Percentiles rank a stretch among this genome's conserved stretches.
Conservation (phyloP, 1,140 invertebrate genomes). For the Solen grandis region DNA sequence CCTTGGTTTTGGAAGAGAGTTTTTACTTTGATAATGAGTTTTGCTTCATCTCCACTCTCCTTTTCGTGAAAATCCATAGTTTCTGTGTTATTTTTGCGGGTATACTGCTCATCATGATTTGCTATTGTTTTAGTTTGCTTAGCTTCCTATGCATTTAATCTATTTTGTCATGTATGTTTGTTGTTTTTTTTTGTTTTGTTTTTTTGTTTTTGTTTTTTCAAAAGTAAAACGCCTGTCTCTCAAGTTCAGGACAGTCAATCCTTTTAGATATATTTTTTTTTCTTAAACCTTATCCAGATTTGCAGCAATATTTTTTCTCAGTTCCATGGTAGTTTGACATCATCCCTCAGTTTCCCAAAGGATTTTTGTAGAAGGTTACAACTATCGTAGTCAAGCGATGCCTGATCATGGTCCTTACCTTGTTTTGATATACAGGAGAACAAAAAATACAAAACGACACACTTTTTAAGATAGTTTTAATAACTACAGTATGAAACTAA, state of each 20-base stretch:
- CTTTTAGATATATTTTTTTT: no score
- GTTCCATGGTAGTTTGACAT: background rate
- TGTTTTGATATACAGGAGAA: no score
- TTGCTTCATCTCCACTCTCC: background rate
- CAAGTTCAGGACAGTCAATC: no score
- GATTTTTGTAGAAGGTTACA: no score
- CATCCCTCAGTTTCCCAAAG: background rate
- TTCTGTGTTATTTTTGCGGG: background rate
- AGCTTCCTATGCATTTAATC: background rate
- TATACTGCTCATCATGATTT: background rate
- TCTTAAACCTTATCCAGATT: background rate
- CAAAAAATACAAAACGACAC: no score
- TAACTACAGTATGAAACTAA: no score
- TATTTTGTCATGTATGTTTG: background rate
- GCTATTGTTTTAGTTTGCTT: background rate
- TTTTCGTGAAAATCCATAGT: background rate
- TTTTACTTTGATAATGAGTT: background rate
- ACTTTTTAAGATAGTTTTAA: no score
- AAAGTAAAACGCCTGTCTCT: no score
- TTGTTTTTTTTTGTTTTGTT: background rate
- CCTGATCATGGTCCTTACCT: no score
- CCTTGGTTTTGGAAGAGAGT: background rate
- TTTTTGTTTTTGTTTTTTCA: no score
- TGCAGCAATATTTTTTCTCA: background rate
- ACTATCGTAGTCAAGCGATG: no score